Base-by-base conservation (phyloP, 1,140 invertebrate genomes). In the Rhagoletis pomonella region DNA sequence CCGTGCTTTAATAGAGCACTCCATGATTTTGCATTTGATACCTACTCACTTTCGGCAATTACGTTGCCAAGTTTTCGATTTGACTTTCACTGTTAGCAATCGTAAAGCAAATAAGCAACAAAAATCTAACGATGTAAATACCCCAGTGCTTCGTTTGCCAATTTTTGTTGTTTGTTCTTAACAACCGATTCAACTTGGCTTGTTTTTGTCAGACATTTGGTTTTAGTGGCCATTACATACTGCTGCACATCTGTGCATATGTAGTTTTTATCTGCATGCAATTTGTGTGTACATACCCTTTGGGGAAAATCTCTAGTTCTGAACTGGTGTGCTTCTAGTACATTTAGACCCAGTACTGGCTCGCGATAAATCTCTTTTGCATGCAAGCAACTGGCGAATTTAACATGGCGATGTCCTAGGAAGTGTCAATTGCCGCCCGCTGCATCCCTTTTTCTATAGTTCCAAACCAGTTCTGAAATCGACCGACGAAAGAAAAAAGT, bases 111-210 rank as follows among this genome's bases (percentile, higher is more conserved):
- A 81, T 81, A 81, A 14, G 50, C 47, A 55, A 81, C 17, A 29
- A 81, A 55, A 81, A 58, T 29, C 44, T 14, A 55, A 44, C 73
- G 47, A 55, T 81, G 44, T 29, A 81, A 81, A 81, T 81, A 81
- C 14, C 73, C 73, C 0, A n/a, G 17, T 44, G 47, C 47, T 17
- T 81, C 55, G 73, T 81, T 81, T 81, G 47, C 47, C 44, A 81
- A 81, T 81, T 81, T 77, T 19, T 81, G 47, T n/a, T 81, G 55
- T 81, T 81, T 81, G 73, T 55, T n/a, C 44, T 55, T 55, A 50
- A 55, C 47, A 55, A 55, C 47, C 73, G 50, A 81, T 55, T 42
- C 42, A 81, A 55, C 44, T 81, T 55, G 5, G 67, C 10, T 69
- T 81, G 73, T 6, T 81, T 81, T 55, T 55, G 55, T 81, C 73